phyloP scores from a whole-genome alignment of 2,113 vertebrate genomes.

The Burhinus bistriatus region DNA sequence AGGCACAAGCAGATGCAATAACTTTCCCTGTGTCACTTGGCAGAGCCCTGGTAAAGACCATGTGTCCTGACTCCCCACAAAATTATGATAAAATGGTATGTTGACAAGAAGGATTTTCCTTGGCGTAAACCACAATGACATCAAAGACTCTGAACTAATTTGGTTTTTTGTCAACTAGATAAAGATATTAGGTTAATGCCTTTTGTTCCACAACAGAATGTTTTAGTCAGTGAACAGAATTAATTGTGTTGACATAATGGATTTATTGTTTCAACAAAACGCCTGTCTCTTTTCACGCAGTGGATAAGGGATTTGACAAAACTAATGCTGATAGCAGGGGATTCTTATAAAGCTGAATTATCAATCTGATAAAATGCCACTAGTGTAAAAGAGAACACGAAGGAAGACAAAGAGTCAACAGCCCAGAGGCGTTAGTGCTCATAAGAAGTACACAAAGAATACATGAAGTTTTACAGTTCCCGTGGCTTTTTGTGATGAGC shows the following conservation, averaged over 20 bases:
- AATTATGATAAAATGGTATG: not conserved
- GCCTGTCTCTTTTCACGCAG: not conserved
- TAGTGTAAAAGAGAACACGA: not conserved
- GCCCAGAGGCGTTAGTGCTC: not conserved
- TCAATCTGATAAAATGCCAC: not conserved
- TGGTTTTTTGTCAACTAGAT: conserved; percentile 32
- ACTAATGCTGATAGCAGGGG: not conserved
- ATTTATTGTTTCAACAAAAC: conserved; percentile 38
- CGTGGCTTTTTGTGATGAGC: not conserved
- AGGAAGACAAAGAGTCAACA: not conserved
- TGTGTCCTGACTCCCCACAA: not conserved
- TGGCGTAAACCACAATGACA: not conserved
- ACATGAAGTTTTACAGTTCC: not conserved
- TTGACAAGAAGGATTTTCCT: not conserved
- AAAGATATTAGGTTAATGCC: conserved; percentile 37
- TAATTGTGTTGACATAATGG: conserved; percentile 59
- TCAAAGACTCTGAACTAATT: conserved; percentile 8
- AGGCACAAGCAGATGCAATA: not conserved
- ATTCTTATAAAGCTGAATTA: not conserved
- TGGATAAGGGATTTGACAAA: conserved; percentile 1
- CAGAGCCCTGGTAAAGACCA: not conserved
- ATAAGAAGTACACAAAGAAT: not conserved
- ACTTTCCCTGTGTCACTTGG: not conserved
- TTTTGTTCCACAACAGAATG: conserved; percentile 18
- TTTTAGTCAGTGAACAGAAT: conserved; percentile 23